Evolutionary conservation across 1,140 invertebrate genomes (phyloP).

Genomic region (Diabrotica virgifera): DNA sequence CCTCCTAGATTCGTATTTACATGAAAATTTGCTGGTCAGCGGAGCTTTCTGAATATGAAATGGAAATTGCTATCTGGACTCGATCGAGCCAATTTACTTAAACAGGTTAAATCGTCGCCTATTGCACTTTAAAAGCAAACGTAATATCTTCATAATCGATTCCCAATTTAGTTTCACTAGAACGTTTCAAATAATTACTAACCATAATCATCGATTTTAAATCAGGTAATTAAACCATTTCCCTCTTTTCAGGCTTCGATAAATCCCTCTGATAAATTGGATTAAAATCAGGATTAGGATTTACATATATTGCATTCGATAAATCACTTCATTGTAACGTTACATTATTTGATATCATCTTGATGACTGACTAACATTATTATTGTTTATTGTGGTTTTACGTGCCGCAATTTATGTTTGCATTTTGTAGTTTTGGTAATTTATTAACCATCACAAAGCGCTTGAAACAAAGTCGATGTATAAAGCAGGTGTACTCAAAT

Average conservation of each 20-base stretch:
- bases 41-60: no score
- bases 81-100: no score
- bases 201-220: neutral
- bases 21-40: no score
- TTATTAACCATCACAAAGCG: no score
- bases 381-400: slow-evolving; percentile 3
- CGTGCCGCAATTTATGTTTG: neutral
- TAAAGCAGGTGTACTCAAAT: no score
- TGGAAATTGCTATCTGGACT: no score
- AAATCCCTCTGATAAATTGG: neutral
- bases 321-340: slow-evolving; percentile 2
- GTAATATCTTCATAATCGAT: neutral
- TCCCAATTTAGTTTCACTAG: neutral
- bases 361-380: neutral
- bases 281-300: neutral
- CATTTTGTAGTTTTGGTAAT: no score
- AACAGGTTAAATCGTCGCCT: no score
- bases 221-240: neutral
- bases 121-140: neutral
- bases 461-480: no score
- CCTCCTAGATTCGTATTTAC: no score
- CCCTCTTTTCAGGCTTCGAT: neutral
- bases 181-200: neutral
- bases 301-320: neutral
- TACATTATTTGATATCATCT: slow-evolving; percentile 3